Conservation (phyloP, 2,888 invertebrate species). For the Drosophila flavopinicola region DNA sequence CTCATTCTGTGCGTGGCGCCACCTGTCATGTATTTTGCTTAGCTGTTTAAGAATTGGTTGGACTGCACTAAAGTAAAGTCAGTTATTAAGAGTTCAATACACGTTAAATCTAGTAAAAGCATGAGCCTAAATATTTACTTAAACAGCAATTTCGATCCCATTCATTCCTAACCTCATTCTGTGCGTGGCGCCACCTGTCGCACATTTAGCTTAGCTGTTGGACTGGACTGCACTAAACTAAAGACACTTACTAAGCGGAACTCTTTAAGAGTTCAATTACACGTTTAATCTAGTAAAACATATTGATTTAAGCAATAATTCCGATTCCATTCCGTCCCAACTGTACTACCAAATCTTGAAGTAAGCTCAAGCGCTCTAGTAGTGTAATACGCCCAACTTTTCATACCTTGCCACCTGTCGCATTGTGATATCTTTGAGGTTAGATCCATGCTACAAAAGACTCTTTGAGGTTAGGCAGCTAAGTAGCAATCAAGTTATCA, state of each 20-base stretch:
- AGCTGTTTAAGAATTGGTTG: background rate
- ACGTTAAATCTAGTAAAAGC: no score
- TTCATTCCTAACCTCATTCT: background rate
- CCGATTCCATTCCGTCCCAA: conserved; percentile 8
- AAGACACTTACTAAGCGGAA: no score
- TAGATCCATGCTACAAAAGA: no score
- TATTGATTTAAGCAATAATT: background rate
- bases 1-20: conserved; percentile 11
- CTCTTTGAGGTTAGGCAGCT: background rate
- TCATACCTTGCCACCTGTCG: conserved; percentile 6
- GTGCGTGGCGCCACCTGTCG: background rate
- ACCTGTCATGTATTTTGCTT: background rate
- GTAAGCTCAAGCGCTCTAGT: no score
- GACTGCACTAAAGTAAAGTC: background rate
- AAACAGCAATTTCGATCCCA: background rate
- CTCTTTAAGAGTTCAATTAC: background rate
- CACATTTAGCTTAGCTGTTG: no score
- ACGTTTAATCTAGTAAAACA: no score
- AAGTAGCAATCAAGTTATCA: no score
- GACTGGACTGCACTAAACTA: no score
- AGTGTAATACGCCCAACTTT: background rate
- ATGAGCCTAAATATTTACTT: no score
- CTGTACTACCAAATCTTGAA: background rate
- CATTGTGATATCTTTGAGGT: background rate
- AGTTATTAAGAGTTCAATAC: no score